Evolutionary conservation across 1,140 invertebrate species (phyloP).

Genomic region (Mactra quadrangularis): DNA sequence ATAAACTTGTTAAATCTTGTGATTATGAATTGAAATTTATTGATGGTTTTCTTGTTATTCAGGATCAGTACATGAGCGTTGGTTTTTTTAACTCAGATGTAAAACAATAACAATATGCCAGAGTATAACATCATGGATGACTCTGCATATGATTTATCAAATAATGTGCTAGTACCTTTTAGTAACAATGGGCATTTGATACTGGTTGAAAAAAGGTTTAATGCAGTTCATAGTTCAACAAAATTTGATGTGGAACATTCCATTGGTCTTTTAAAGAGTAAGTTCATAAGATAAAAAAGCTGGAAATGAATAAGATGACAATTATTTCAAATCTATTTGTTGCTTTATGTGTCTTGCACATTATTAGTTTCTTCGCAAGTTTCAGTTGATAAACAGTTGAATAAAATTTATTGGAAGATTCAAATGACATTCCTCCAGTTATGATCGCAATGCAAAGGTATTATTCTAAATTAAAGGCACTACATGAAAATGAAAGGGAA

Average conservation of each 20-base stretch:
- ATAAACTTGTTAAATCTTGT: constrained; percentile 59
- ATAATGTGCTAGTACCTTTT: constrained; percentile 34
- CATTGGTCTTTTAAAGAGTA: constrained; percentile 35
- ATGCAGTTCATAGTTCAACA: background rate
- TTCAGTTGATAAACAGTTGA: too few species aligned
- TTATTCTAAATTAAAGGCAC: too few species aligned
- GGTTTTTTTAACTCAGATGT: constrained; percentile 57
- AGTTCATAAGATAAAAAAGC: constrained; percentile 27
- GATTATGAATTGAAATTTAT: constrained; percentile 45
- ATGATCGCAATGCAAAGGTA: too few species aligned
- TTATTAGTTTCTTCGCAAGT: too few species aligned
- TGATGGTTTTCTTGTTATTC: constrained; percentile 48
- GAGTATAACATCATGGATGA: constrained; percentile 26
- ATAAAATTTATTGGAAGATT: too few species aligned
- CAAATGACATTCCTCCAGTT: too few species aligned
- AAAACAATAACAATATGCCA: background rate
- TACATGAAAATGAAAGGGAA: too few species aligned
- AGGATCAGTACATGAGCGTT: constrained; percentile 56
- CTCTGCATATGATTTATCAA: constrained; percentile 8
- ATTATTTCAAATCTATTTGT: constrained; percentile 11
- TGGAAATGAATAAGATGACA: background rate
- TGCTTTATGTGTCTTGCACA: constrained; percentile 35
- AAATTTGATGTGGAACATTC: constrained; percentile 22
- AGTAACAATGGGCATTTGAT: constrained; percentile 52
- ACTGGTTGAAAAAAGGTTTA: constrained; percentile 22